phyloP scores from a whole-genome alignment of 2,888 invertebrate species.

The Oxystoma pomonae region DNA sequence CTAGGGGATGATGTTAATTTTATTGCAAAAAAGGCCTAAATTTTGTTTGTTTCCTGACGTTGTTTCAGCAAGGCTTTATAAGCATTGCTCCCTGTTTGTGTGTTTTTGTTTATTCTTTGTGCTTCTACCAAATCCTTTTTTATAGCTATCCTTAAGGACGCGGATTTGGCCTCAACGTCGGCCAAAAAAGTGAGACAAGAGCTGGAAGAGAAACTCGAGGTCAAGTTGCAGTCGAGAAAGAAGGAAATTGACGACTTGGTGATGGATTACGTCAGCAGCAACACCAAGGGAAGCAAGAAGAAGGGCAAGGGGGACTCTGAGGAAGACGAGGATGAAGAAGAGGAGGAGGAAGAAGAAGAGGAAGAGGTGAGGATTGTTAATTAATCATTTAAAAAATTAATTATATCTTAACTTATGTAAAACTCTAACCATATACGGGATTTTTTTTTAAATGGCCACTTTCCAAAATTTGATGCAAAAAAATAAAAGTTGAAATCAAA shows the following conservation, averaged over 20 bases:
- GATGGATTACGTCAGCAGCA: conserved; percentile 65
- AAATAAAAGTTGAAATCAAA: too few relatives aligned
- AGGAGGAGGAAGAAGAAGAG: conserved; percentile 47
- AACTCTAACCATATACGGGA: too few relatives aligned
- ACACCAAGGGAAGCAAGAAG: conserved; percentile 47
- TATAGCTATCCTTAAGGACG: conserved; percentile 80
- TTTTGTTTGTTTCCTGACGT: too few relatives aligned
- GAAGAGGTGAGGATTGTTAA: conserved; percentile 45
- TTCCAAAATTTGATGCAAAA: too few relatives aligned
- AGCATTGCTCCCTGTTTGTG: too few relatives aligned
- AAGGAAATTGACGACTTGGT: conserved; percentile 85
- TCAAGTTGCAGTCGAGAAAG: conserved; percentile 73
- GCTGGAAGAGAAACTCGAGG: conserved; percentile 74
- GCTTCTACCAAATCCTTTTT: conserved; percentile 29
- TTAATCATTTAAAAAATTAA: too few relatives aligned
- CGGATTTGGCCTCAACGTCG: conserved; percentile 78
- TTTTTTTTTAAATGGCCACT: too few relatives aligned
- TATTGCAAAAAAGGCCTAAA: too few relatives aligned
- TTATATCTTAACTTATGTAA: too few relatives aligned
- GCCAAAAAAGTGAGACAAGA: conserved; percentile 86
- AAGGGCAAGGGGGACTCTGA: conserved; percentile 49
- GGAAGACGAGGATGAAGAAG: conserved; percentile 51
- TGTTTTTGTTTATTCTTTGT: too few relatives aligned
- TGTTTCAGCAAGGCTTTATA: too few relatives aligned
- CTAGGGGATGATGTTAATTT: too few relatives aligned